A percentile compares a stretch with the other conserved stretches of the same genome.
Evolutionary conservation across 1,140 invertebrate genomes (phyloP).

Genomic region (Drosophila bipectinata): DNA sequence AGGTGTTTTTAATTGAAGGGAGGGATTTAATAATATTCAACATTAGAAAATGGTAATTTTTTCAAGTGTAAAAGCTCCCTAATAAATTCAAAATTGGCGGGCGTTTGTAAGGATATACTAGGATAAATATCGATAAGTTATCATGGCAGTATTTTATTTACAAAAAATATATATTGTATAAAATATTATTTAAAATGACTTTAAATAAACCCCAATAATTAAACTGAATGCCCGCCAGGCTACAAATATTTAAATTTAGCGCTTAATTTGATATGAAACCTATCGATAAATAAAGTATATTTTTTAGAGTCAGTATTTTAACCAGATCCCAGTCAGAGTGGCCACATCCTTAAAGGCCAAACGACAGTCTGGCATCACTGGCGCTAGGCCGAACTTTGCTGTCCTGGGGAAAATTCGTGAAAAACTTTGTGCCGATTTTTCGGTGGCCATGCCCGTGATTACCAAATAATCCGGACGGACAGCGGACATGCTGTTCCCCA

Average conservation of each 20-base stretch:
- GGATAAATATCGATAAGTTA: too few species aligned
- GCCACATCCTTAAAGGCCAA: neutral
- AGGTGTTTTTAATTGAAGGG: neutral
- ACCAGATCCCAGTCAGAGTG: too few species aligned
- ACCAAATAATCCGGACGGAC: conserved; percentile 5
- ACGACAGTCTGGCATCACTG: neutral
- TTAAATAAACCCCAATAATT: too few species aligned
- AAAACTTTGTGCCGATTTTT: neutral
- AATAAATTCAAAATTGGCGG: too few species aligned
- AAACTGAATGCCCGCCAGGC: too few species aligned
- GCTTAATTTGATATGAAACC: neutral
- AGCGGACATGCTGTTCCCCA: conserved; percentile 5
- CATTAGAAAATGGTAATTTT: too few species aligned
- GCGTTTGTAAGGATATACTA: too few species aligned
- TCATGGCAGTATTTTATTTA: too few species aligned
- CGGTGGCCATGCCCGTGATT: conserved; percentile 8
- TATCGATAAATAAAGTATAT: neutral
- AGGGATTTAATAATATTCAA: neutral
- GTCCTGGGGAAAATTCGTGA: neutral
- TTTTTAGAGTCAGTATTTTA: neutral
- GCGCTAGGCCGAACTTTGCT: neutral
- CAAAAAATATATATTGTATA: too few species aligned
- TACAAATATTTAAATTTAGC: neutral
- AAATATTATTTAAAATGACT: too few species aligned
- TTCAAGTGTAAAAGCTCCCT: too few species aligned